Conservation (phyloP, 2,113 vertebrate genomes). For the Esox niger region DNA sequence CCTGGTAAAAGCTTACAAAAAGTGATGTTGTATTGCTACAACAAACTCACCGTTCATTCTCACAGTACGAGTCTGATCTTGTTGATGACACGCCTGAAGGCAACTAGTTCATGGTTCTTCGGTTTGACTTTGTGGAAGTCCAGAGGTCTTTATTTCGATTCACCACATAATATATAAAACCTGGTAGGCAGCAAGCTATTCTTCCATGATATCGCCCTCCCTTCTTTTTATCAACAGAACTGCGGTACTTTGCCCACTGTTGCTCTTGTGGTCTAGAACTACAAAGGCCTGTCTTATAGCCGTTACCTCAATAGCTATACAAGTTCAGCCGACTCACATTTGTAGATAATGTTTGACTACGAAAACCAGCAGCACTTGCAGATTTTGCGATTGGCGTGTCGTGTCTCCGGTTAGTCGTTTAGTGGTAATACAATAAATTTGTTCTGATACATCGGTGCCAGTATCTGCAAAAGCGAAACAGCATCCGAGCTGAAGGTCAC, state of each 20-base stretch:
- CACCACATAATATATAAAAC: background rate
- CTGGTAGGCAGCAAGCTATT: background rate
- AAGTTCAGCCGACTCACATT: background rate
- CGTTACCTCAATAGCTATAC: slow-evolving; percentile 12
- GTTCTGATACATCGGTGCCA: slow-evolving; percentile 8
- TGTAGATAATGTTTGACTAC: background rate
- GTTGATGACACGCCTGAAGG: slow-evolving; percentile 13
- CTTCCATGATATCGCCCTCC: background rate
- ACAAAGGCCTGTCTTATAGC: slow-evolving; percentile 52
- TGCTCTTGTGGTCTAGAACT: slow-evolving; percentile 37
- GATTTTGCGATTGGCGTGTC: background rate
- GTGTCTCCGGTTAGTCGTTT: background rate
- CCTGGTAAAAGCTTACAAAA: background rate
- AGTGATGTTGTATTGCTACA: background rate
- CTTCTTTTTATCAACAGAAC: slow-evolving; percentile 14
- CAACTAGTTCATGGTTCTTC: slow-evolving; percentile 7
- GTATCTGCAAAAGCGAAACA: slow-evolving; percentile 38
- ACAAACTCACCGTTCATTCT: slow-evolving; percentile 87
- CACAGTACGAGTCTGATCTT: slow-evolving; percentile 42
- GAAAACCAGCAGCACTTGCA: background rate
- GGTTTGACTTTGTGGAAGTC: background rate
- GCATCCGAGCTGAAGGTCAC: slow-evolving; percentile 50
- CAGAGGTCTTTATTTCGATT: background rate
- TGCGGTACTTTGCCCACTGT: slow-evolving; percentile 39
- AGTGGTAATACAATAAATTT: background rate